Evolutionary conservation across 2,797 vertebrate species (phyloP).

Genomic region (Silurus aristotelis): DNA sequence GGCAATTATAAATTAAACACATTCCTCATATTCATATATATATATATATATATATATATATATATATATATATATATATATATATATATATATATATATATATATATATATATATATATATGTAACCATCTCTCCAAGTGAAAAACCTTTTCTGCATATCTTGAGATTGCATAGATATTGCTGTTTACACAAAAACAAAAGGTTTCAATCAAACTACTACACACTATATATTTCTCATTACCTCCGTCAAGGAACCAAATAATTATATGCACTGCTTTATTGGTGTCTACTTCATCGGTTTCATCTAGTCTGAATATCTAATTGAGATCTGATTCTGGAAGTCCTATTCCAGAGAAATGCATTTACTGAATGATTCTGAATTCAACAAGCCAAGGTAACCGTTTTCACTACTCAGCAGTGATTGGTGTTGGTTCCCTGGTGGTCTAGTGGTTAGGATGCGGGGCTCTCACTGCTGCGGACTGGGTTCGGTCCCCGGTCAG

Average conservation of each 20-base stretch:
- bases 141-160: slow-evolving; percentile 12
- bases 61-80: too few relatives aligned
- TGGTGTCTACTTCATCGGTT: background rate
- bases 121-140: too few relatives aligned
- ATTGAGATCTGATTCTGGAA: background rate
- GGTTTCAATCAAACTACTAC: background rate
- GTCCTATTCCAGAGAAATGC: slow-evolving; percentile 12
- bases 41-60: too few relatives aligned
- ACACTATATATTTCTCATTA: background rate
- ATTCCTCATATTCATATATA: slow-evolving; percentile 12
- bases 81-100: too few relatives aligned
- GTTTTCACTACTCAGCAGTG: slow-evolving; percentile 22
- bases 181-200: slow-evolving; percentile 23
- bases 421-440: too few relatives aligned
- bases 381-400: slow-evolving; percentile 24
- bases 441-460: too few relatives aligned
- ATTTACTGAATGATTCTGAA: slow-evolving; percentile 26
- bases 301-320: background rate
- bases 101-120: background rate
- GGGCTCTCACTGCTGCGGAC: too few relatives aligned
- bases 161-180: slow-evolving; percentile 14
- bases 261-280: background rate
- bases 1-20: slow-evolving; percentile 32
- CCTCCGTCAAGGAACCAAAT: background rate
- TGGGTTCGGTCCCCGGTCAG: too few relatives aligned